These are phyloP conservation scores for Ormia ochracea DNA, from an alignment of 2,888 invertebrate species.

Conservation along the genomic window DNA sequence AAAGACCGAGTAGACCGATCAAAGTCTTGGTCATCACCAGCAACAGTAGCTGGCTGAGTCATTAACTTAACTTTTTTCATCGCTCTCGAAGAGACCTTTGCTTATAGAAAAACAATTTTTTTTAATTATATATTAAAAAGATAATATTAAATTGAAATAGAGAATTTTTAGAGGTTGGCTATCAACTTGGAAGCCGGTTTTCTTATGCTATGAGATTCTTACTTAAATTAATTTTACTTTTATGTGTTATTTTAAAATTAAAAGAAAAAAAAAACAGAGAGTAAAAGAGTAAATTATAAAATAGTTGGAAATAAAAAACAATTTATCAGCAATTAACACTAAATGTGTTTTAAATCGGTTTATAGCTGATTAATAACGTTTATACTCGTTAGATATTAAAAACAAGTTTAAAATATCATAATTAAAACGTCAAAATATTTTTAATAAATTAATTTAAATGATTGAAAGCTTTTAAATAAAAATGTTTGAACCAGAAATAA, in stretches of 20 bases:
- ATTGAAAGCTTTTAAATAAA: too few species aligned
- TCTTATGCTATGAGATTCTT: not conserved
- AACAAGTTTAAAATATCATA: not conserved
- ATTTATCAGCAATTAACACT: not conserved
- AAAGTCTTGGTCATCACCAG: slow-evolving; percentile 3
- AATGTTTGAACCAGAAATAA: too few species aligned
- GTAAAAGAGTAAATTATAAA: not conserved
- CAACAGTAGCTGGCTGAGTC: slow-evolving; percentile 58
- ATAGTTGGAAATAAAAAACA: not conserved
- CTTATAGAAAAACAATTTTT: not conserved
- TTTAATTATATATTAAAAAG: slow-evolving; percentile 40
- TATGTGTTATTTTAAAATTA: not conserved
- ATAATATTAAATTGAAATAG: not conserved
- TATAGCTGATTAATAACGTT: not conserved
- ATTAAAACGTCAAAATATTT: too few species aligned
- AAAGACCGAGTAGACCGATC: not conserved
- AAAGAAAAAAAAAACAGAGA: not conserved
- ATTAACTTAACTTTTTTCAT: slow-evolving; percentile 44
- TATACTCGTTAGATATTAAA: not conserved
- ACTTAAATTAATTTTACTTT: not conserved
- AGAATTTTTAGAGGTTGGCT: slow-evolving; percentile 22
- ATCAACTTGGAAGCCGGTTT: slow-evolving; percentile 26
- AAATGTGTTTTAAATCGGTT: not conserved
- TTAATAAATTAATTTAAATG: not conserved
- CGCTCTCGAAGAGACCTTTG: not conserved